Base-by-base conservation (phyloP, 2,888 invertebrate species). In the Pecten maximus region DNA sequence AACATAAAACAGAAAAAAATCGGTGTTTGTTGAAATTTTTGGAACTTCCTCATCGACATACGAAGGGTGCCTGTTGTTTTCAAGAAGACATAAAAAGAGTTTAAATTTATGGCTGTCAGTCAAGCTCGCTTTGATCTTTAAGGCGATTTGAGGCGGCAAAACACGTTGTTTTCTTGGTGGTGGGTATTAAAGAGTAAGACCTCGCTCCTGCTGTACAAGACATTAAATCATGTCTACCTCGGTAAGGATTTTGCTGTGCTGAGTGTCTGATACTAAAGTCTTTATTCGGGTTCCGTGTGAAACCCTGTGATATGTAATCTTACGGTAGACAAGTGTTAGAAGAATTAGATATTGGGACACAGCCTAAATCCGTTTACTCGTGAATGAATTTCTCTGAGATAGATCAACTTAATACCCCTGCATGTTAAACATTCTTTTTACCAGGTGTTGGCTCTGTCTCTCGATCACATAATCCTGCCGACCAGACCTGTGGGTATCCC, bases 31-130 rank as follows among this genome's bases (percentile, higher is more conserved):
- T 74, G 74, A 74, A 74, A 28, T 74, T 74, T 74, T 74, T 74
- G 35, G 74, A 74, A 28, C 74, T 74, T 74, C 74, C 74, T 74
- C 74, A 28, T 74, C 28, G 74, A 74, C 74, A 35, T 74, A 28
- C 74, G 74, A 74, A 74, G 74, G 35, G 74, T 74, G 74, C 74
- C 74, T 74, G 74, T 74, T 74, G 74, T 74, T 74, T 74, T 74
- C 74, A 74, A 74, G 74, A 74, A 74, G 74, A 35, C 74, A 74
- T 74, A 74, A 74, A 74, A 74, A 74, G 74, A 74, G 74, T 74
- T 74, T 74, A 74, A 74, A 74, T 74, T 28, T 74, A 28, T 35
- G 74, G 35, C 35, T 74, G 74, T 74, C 74, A 74, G 74, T 74
- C 74, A 74, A 74, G 35, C 74, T 35, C 74, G 35, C 74, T 74